Percentiles rank a stretch among this genome's conserved stretches.
These are phyloP conservation scores for Erebia aethiops DNA, from an alignment of 2,888 invertebrate species.

Conservation along the genomic window DNA sequence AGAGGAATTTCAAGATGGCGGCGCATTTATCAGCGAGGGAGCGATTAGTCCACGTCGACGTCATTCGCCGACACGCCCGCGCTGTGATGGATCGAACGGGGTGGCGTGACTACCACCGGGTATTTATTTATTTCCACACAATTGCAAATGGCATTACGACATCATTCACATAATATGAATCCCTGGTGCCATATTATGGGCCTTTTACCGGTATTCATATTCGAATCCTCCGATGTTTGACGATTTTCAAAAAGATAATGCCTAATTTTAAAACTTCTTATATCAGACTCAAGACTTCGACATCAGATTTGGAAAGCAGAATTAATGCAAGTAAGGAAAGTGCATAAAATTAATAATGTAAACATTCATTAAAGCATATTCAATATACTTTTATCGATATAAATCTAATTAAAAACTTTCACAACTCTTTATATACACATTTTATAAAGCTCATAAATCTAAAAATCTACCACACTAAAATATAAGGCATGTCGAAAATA, in stretches of 20 bases:
- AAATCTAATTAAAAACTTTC: not conserved
- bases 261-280: not conserved
- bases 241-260: too few relatives aligned
- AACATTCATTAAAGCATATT: too few relatives aligned
- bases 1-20: slow-evolving; percentile 69
- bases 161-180: slow-evolving; percentile 24
- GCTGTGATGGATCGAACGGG: slow-evolving; percentile 50
- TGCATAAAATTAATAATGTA: not conserved
- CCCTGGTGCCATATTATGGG: not conserved
- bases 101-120: slow-evolving; percentile 45
- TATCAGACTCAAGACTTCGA: not conserved
- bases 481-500: slow-evolving; percentile 1
- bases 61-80: slow-evolving; percentile 64
- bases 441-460: slow-evolving; percentile 2
- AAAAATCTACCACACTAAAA: slow-evolving; percentile 1
- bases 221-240: too few relatives aligned
- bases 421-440: not conserved
- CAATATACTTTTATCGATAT: not conserved
- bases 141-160: slow-evolving; percentile 30
- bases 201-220: slow-evolving; percentile 4
- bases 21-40: slow-evolving; percentile 61
- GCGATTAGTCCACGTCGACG: slow-evolving; percentile 62
- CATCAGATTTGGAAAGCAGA: not conserved
- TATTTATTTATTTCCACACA: slow-evolving; percentile 45
- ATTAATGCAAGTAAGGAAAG: not conserved